Evolutionary conservation across 1,140 invertebrate species (phyloP).

Genomic region (Sycobia sp.): DNA sequence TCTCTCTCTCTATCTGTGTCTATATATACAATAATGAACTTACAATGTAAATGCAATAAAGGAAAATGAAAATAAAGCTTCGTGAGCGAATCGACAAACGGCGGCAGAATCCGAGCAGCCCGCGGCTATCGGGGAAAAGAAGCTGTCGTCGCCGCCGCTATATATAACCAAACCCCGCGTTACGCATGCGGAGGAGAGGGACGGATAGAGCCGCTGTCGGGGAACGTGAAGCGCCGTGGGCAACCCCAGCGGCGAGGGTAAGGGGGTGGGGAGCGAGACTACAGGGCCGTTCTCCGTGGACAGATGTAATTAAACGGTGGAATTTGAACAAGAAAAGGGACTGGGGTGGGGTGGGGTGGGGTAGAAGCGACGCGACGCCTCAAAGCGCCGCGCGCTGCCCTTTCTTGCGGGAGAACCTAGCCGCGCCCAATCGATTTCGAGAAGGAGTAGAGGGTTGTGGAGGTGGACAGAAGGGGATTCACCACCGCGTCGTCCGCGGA

Average conservation of each 20-base stretch:
- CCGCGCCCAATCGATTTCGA: conserved; percentile 5
- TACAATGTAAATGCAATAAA: conserved; percentile 20
- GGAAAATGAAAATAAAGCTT: background rate
- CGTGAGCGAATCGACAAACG: background rate
- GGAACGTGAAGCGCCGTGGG: conserved; percentile 16
- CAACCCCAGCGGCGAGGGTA: conserved; percentile 2
- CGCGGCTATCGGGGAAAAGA: too few species aligned
- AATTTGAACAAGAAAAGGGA: conserved; percentile 33
- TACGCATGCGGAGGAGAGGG: background rate
- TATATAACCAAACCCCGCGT: too few species aligned
- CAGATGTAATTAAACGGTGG: conserved; percentile 45
- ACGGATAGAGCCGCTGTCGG: background rate
- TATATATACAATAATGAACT: conserved; percentile 2
- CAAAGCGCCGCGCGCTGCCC: too few species aligned
- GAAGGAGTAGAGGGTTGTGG: too few species aligned
- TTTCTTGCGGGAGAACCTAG: too few species aligned
- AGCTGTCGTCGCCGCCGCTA: too few species aligned
- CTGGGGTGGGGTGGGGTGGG: background rate
- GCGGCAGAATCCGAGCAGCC: too few species aligned
- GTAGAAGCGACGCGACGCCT: too few species aligned
- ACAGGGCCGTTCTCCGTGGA: conserved; percentile 39
- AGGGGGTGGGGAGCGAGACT: conserved; percentile 10
- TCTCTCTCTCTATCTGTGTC: background rate
- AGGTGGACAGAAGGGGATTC: too few species aligned
- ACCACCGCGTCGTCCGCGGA: background rate